phyloP scores from a whole-genome alignment of 2,113 vertebrate species.

The Cyrtonyx montezumae region DNA sequence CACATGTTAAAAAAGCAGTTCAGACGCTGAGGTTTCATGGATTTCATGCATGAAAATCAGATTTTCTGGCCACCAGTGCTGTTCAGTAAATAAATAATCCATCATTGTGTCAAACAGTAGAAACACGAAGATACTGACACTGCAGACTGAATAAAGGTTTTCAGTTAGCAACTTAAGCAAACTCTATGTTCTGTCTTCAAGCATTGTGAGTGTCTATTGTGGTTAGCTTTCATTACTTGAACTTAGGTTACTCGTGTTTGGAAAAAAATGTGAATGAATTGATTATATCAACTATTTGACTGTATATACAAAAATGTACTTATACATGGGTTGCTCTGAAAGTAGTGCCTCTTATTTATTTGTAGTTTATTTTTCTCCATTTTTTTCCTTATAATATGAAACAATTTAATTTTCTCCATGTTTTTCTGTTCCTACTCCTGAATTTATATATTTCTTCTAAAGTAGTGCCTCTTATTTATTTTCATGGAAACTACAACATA shows the following conservation, averaged over 20 bases:
- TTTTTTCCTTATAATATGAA: too few species aligned
- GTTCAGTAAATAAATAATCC: constrained; percentile 91
- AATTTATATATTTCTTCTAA: too few species aligned
- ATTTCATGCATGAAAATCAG: constrained; percentile 90
- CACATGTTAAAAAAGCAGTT: constrained; percentile 81
- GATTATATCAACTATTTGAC: neutral
- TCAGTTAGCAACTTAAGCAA: constrained; percentile 70
- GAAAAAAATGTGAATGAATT: neutral
- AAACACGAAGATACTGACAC: constrained; percentile 75
- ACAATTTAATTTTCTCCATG: too few species aligned
- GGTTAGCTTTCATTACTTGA: constrained; percentile 60
- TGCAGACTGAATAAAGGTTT: constrained; percentile 69
- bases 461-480: too few species aligned
- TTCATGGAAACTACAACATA: too few species aligned
- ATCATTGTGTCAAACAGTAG: constrained; percentile 86
- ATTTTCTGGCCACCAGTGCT: constrained; percentile 88
- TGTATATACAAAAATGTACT: neutral
- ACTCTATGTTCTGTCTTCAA: constrained; percentile 46
- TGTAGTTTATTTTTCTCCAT: neutral
- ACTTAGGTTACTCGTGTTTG: constrained; percentile 53
- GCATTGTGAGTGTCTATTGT: constrained; percentile 13
- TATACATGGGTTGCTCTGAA: neutral
- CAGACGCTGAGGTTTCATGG: constrained; percentile 83
- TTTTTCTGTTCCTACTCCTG: too few species aligned
- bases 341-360: neutral